Base-by-base conservation (phyloP, 2,113 vertebrate genomes). In the Macrotis lagotis region DNA sequence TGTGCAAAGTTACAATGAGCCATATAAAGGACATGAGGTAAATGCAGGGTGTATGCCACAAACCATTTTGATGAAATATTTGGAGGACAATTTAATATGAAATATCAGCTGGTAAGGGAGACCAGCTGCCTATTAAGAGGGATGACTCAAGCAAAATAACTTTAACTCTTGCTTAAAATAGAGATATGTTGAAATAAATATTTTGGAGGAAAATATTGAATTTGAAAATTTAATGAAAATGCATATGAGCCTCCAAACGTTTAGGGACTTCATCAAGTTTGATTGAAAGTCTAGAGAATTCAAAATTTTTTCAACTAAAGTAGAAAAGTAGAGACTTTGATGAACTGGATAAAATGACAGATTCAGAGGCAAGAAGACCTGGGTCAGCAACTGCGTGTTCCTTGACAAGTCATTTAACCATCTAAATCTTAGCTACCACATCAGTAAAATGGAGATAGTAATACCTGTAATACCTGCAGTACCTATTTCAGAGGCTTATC, bases 1-100 rank as follows among this genome's bases (percentile, higher is more conserved):
- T 98, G 97, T 98, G 91, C 90, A 95, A 37, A 95, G 53, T 96
- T 95, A 98, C 97, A 98, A 98, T 96, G 89, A 98, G 90, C 94
- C 96, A 95, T 94, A 95, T 97, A 97, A 96, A 96, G 96, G 90
- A 97, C 95, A 95, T 74, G 97, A 98, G 95, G 98, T 97, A 98
- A 98, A 97, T 96, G 96, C 12, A 94, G 96, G 96, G 96, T 96
- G 93, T 90, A 97, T 49, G 90, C 88, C 50, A 25, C 91, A 97
- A 95, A 50, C 96, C 91, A 94, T 97, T 98, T 97, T 96, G 95
- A 94, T 96, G 95, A 97, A 98, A 97, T 96, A 95, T 44, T 8
- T 93, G 52, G 92, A 95, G 91, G 94, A 96, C 90, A 98, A 97
- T 98, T 97, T 97, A 94, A 96, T 96, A 96, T 51, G 94, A 98